Evolutionary conservation across 2,797 vertebrate species (phyloP).

Genomic region (Choloepus didactylus): DNA sequence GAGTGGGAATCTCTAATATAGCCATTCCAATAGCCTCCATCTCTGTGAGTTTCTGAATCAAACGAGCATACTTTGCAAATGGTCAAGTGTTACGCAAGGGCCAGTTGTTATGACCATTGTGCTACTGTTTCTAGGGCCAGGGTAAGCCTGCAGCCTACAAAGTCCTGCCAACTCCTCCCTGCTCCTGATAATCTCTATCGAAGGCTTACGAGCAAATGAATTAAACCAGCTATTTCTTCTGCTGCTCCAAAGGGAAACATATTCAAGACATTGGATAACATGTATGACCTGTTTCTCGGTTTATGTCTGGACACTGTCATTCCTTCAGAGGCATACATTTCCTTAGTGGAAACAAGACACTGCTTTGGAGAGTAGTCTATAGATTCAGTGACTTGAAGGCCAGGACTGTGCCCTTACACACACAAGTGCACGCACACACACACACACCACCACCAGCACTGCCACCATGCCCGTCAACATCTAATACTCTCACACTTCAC

Average conservation of each 20-base stretch:
- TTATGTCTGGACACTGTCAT: background rate
- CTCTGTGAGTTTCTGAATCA: background rate
- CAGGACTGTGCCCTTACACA: background rate
- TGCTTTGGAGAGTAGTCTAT: background rate
- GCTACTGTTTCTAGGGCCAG: rapidly evolving
- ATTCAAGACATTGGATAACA: background rate
- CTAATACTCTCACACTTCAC: background rate
- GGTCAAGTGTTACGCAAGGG: background rate
- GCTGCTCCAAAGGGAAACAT: constrained; percentile 14
- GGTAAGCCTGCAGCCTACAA: too few relatives aligned
- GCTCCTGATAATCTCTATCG: background rate
- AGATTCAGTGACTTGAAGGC: background rate
- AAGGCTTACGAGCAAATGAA: background rate
- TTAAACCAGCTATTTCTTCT: background rate
- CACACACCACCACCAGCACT: too few relatives aligned
- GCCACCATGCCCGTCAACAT: background rate
- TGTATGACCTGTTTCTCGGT: background rate
- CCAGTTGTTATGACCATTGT: background rate
- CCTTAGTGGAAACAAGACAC: background rate
- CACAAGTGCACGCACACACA: too few relatives aligned
- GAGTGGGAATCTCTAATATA: background rate
- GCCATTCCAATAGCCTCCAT: background rate
- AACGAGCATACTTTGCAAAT: background rate
- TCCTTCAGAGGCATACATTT: background rate
- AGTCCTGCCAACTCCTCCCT: background rate